A percentile compares a stretch with the other conserved stretches of the same genome.
These are phyloP conservation scores for Aporrectodea caliginosa DNA, from an alignment of 1,140 invertebrate genomes.

Conservation along the genomic window DNA sequence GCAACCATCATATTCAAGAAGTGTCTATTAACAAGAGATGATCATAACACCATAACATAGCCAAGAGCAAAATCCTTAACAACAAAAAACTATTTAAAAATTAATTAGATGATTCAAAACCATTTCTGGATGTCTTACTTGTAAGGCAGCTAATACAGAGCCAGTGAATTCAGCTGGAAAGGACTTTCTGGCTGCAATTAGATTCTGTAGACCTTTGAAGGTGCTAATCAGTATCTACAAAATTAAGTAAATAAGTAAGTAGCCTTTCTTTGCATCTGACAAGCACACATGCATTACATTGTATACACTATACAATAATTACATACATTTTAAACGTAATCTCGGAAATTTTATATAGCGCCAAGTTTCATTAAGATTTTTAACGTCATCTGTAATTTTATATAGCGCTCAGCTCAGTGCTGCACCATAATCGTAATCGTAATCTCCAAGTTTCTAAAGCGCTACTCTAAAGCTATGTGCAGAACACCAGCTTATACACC, in stretches of 20 bases:
- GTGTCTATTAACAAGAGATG: no score
- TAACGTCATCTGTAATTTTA: neutral
- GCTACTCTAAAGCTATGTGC: no score
- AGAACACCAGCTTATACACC: no score
- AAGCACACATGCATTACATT: neutral
- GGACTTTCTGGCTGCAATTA: constrained; percentile 43
- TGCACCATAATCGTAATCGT: neutral
- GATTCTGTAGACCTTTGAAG: constrained; percentile 46
- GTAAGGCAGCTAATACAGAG: constrained; percentile 46
- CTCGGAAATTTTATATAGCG: neutral
- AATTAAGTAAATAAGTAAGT: neutral
- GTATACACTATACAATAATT: no score
- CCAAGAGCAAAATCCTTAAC: neutral
- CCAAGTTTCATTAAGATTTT: neutral
- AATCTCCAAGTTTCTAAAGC: no score
- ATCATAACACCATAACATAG: neutral
- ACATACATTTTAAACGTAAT: no score
- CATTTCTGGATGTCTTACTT: constrained; percentile 38
- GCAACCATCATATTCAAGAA: no score
- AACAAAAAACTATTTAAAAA: neutral
- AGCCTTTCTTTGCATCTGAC: no score
- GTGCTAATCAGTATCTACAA: constrained; percentile 46
- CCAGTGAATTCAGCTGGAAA: constrained; percentile 43
- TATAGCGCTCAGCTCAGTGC: neutral
- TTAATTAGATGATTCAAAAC: neutral